Evolutionary conservation across 1,140 invertebrate species (phyloP).

Genomic region (Rhyzopertha dominica): DNA sequence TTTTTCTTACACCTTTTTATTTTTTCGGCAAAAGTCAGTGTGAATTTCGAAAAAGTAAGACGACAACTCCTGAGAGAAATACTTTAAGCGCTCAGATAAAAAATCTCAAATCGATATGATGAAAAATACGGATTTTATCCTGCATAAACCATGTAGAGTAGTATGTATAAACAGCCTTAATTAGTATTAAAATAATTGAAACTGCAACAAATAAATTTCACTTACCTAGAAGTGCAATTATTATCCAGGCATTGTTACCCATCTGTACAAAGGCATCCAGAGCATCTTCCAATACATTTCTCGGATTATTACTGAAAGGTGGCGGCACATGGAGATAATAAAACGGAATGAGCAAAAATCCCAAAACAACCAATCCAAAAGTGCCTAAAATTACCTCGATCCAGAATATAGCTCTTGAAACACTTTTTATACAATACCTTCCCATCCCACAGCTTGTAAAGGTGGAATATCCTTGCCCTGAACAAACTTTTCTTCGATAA

Average conservation of each 20-base stretch:
- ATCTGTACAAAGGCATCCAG: conserved; percentile 82
- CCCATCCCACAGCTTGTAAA: conserved; percentile 84
- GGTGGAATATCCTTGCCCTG: conserved; percentile 74
- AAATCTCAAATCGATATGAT: too few relatives aligned
- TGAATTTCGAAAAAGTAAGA: too few relatives aligned
- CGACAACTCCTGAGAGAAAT: too few relatives aligned
- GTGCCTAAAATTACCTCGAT: conserved; percentile 40
- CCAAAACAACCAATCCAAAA: conserved; percentile 78
- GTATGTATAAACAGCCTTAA: too few relatives aligned
- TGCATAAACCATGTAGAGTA: too few relatives aligned
- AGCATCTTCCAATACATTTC: conserved; percentile 78
- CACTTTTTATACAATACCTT: conserved; percentile 57
- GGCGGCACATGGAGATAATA: conserved; percentile 74
- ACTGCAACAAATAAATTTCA: too few relatives aligned
- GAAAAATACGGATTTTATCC: too few relatives aligned
- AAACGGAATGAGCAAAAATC: conserved; percentile 71
- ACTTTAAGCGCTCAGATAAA: too few relatives aligned
- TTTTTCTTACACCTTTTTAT: too few relatives aligned
- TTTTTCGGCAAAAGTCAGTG: too few relatives aligned
- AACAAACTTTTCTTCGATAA: conserved; percentile 90
- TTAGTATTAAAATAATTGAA: too few relatives aligned
- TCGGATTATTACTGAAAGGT: conserved; percentile 72
- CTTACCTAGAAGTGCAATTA: conserved; percentile 63
- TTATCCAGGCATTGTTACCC: conserved; percentile 57
- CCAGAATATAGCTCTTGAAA: too few relatives aligned